Base-by-base conservation (phyloP, 2,888 invertebrate species). In the Drosophila acutilabella region DNA sequence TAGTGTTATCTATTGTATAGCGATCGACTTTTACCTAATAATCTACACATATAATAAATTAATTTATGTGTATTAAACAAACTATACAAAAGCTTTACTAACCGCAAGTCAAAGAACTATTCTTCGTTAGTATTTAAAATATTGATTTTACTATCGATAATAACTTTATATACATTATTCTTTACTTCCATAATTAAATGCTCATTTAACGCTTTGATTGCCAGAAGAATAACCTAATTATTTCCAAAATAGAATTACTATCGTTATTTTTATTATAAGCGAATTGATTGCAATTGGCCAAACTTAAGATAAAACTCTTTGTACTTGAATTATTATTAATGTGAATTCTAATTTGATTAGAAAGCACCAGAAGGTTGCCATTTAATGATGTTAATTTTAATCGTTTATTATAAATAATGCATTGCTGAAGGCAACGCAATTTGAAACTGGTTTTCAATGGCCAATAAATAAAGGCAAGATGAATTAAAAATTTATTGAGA, bases 401-500 rank as follows among this genome's bases (percentile, higher is more conserved):
- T 41, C n/a, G 18, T 38, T 30, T 20, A 33, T 61, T 53, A 68
- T 74, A 71, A 77, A 69, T 71, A 69, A 68, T 60, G 30, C 59
- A 69, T 67, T 52, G 71, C 67, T 51, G 30, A 62, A 69, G 51
- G 23, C 64, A 70, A 54, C 60, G 64, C 52, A 59, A 61, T 71
- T 66, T 18, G 45, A 71, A 66, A 80, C 80, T 53, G 73, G 71
- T 73, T 73, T 73, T 38, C 23, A 58, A 71, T 71, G 41, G 51
- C 53, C 47, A 36, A 42, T 36, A 47, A 60, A 36, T 13, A 44
- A 36, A 4, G 14, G 50, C 58, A 51, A 64, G 54, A 41, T 13
- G 62, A 56, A 75, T 71, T 64, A 66, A 69, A 86, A 75, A 65
- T 87, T 76, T 84, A 89, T 86, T 71, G 80, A 74, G 64, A 87